These are phyloP conservation scores for Eulemur rubriventer DNA, from an alignment of 2,797 vertebrate genomes.

Conservation along the genomic window DNA sequence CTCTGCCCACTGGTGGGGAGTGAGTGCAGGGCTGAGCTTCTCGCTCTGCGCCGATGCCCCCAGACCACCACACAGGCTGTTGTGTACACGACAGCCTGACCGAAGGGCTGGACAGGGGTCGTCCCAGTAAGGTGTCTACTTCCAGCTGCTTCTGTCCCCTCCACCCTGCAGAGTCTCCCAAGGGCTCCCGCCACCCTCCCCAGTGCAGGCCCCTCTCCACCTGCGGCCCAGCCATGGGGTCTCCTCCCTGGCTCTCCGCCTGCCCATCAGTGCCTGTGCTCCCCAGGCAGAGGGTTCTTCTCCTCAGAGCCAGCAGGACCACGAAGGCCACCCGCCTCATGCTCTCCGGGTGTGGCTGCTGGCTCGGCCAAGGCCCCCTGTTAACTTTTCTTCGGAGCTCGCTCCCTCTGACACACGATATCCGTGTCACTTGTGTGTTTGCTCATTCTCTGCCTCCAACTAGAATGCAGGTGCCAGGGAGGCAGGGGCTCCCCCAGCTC, in stretches of 20 bases:
- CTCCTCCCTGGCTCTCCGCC: background rate
- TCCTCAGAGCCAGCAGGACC: background rate
- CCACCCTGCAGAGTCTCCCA: accelerated
- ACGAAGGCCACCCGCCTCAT: accelerated
- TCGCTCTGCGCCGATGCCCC: accelerated
- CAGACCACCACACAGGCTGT: background rate
- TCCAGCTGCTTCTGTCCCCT: background rate
- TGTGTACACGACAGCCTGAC: accelerated
- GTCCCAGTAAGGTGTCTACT: background rate
- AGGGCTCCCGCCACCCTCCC: accelerated
- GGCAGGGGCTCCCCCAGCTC: background rate
- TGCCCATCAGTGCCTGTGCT: background rate
- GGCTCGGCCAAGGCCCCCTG: background rate
- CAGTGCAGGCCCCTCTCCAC: background rate
- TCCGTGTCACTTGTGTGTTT: background rate
- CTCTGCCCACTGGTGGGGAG: accelerated
- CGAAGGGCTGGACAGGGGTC: no score
- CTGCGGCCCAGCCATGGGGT: background rate
- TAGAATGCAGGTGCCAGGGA: no score
- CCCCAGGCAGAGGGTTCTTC: background rate
- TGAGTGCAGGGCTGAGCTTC: no score
- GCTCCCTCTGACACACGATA: background rate
- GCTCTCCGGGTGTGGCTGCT: background rate
- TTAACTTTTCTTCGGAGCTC: no score
- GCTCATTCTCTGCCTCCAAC: background rate